A percentile compares a stretch with the other conserved stretches of the same genome.
Evolutionary conservation across 2,797 vertebrate genomes (phyloP).

Genomic region (Selene dorsalis): DNA sequence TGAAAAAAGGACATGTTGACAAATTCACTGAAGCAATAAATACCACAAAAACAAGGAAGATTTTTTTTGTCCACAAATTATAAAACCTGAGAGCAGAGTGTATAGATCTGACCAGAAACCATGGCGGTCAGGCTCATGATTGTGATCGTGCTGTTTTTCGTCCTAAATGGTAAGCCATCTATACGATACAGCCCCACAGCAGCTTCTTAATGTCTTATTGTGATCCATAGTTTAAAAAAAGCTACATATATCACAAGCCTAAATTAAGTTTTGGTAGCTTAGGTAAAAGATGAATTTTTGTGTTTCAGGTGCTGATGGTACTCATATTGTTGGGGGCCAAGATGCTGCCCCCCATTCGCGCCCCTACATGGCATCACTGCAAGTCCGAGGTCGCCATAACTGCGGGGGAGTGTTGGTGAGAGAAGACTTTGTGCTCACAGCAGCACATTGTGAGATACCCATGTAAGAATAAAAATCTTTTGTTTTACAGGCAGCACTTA

Average conservation of each 20-base stretch:
- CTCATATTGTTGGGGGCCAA: conserved; percentile 73
- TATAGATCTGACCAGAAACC: conserved; percentile 16
- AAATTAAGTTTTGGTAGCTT: not conserved
- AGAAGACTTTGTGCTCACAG: conserved; percentile 79
- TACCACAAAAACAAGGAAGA: conserved; percentile 28
- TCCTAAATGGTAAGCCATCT: conserved; percentile 56
- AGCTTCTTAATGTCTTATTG: not conserved
- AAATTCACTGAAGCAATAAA: conserved; percentile 50
- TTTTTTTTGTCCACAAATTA: not conserved
- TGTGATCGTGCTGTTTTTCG: conserved; percentile 52
- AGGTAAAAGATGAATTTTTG: conserved; percentile 2
- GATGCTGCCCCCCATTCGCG: conserved; percentile 70
- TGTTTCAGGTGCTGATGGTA: conserved; percentile 58
- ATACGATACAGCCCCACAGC: not conserved
- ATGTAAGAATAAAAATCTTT: conserved; percentile 49
- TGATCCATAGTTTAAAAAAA: too few species aligned
- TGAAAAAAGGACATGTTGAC: conserved; percentile 12
- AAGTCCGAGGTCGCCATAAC: conserved; percentile 29
- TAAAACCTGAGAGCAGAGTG: not conserved
- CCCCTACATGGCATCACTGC: conserved; percentile 79
- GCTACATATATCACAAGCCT: not conserved
- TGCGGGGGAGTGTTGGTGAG: conserved; percentile 76
- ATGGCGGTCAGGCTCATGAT: conserved; percentile 51
- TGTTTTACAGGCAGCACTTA: not conserved
- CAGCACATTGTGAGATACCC: conserved; percentile 70